Percentiles rank a stretch among this genome's conserved stretches.
Conservation (phyloP, 2,113 vertebrate species). For the Brienomyrus longianalis region DNA sequence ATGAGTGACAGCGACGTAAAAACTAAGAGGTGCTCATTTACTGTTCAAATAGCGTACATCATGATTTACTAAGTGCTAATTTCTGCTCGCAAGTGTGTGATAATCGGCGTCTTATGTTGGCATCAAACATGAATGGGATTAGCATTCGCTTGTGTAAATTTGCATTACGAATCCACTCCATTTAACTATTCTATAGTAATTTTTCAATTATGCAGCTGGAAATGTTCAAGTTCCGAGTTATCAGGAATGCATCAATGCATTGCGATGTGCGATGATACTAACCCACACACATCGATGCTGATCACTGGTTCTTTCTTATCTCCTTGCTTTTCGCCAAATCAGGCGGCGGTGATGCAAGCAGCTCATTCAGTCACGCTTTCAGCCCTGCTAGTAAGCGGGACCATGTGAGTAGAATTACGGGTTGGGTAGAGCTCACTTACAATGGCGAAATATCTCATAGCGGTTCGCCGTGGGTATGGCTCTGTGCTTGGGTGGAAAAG, state of each 20-base stretch:
- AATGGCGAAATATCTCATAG: not conserved
- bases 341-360: not conserved
- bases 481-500: not conserved
- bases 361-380: not conserved
- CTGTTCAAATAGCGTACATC: not conserved
- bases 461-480: not conserved
- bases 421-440: not conserved
- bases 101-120: not conserved
- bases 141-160: not conserved
- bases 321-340: not conserved
- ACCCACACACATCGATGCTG: not conserved
- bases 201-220: not conserved
- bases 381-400: too few relatives aligned
- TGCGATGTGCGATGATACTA: not conserved
- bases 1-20: too few relatives aligned
- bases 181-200: not conserved
- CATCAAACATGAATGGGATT: not conserved
- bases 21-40: not conserved
- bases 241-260: not conserved
- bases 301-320: not conserved
- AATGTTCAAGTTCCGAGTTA: not conserved
- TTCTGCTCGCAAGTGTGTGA: not conserved
- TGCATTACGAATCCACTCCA: not conserved
- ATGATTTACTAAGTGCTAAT: not conserved
- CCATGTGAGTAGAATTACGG: not conserved